Evolutionary conservation across 2,113 vertebrate species (phyloP).

Genomic region (Ceyx margarethae): DNA sequence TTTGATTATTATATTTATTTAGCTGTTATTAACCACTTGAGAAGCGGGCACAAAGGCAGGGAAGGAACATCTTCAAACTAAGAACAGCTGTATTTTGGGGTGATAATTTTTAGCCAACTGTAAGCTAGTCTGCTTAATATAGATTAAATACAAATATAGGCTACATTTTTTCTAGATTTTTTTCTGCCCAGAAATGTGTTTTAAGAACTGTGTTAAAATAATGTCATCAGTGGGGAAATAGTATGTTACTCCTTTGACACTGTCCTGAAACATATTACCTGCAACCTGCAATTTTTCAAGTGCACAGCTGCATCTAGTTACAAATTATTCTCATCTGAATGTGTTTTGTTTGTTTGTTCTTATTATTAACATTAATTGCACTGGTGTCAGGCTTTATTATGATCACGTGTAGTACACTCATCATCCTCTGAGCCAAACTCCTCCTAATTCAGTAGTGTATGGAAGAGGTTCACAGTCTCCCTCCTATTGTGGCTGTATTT

Average conservation of each 20-base stretch:
- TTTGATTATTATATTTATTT: background rate
- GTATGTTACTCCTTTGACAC: background rate
- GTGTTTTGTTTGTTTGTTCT: too few relatives aligned
- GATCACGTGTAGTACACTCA: background rate
- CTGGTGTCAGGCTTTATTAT: background rate
- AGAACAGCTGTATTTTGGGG: background rate
- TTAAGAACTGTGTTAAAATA: background rate
- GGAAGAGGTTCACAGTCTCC: background rate
- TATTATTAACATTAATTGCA: background rate
- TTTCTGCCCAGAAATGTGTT: background rate
- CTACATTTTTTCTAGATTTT: background rate
- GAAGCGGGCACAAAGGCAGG: background rate
- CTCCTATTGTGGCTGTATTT: background rate
- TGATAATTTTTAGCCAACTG: background rate
- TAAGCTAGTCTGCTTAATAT: background rate
- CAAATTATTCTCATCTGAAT: background rate
- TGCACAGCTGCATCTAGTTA: background rate
- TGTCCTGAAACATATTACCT: background rate
- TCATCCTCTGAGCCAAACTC: background rate
- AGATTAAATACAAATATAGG: background rate
- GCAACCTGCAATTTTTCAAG: background rate
- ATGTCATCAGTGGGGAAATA: background rate
- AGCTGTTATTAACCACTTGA: background rate
- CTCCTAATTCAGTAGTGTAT: background rate
- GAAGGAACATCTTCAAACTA: background rate